Base-by-base conservation (phyloP, 1,140 invertebrate genomes). In the Zelostemma sp. region DNA sequence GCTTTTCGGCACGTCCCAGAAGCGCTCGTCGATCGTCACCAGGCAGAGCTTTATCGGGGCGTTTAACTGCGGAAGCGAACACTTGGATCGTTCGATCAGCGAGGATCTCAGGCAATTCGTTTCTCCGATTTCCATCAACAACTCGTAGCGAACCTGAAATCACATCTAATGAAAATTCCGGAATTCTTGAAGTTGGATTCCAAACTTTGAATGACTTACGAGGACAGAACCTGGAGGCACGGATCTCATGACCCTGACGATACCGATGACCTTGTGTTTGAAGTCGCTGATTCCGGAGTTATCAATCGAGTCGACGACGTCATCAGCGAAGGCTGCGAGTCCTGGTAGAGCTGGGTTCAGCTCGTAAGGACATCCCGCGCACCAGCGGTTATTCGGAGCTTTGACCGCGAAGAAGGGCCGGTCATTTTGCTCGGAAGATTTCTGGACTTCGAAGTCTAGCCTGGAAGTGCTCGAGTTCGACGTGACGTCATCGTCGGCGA, bases 301-400 rank as follows among this genome's bases (percentile, higher is more conserved):
- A 47, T 86, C 83, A 76, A 86, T 80, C 0, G 74, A 74, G 6
- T 54, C 48, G 1, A 76, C 64, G 0, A 76, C 71, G 48, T 82
- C 66, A n/a, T 82, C 76, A 1, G 60, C 75, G 16, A 83, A 79
- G 6, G 47, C 55, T 11, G 43, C 33, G 0, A 85, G 53, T 15
- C 80, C 82, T 16, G 82, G 78, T 6, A 85, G 17, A 21, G 75
- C 79, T 0, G 82, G 78, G 66, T 85, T 85, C 3, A 86, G 18
- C 9, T 85, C 81, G 28, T 77, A 84, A 1, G 83, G 84, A 65
- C 84, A 86, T 19, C 82, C 80, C 3, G 82, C 78, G 65, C 82
- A 86, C 49, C 84, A 84, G 1, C 73, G 72, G 0, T 72, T 59
- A 18, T 55, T 69, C 1, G 69, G 58, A 6, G 80, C 74, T 45